A percentile compares a stretch with the other conserved stretches of the same genome.
These are phyloP conservation scores for Delphinus delphis DNA, from an alignment of 2,113 vertebrate genomes.

Conservation along the genomic window DNA sequence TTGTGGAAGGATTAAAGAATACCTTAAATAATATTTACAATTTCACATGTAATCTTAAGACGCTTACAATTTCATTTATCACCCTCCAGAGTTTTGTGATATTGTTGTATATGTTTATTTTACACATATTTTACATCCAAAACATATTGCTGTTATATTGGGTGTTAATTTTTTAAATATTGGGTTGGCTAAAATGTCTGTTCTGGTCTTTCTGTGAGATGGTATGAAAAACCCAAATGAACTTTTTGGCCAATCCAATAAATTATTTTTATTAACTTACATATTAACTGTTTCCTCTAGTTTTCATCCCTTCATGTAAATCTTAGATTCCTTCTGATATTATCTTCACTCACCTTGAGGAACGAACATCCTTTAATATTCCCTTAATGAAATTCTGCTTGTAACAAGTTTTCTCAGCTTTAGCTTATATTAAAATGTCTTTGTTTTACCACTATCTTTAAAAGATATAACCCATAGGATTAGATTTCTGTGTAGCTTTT, in stretches of 20 bases:
- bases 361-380: not conserved
- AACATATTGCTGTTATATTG: not conserved
- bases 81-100: not conserved
- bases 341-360: not conserved
- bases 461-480: not conserved
- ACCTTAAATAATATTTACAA: not conserved
- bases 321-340: not conserved
- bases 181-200: too few relatives aligned
- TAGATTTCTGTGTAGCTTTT: not conserved
- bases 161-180: not conserved
- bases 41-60: not conserved
- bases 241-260: not conserved
- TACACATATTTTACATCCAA: not conserved
- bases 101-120: not conserved
- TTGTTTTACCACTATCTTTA: not conserved
- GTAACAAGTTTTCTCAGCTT: not conserved
- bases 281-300: not conserved
- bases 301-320: not conserved
- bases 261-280: not conserved
- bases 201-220: too few relatives aligned
- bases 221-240: too few relatives aligned
- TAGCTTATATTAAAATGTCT: not conserved
- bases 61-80: not conserved
- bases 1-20: not conserved
- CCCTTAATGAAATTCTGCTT: not conserved